Evolutionary conservation across 2,113 vertebrate genomes (phyloP), one percentile per base, ranked within the genome.

Genomic region (Thermophis baileyi): DNA sequence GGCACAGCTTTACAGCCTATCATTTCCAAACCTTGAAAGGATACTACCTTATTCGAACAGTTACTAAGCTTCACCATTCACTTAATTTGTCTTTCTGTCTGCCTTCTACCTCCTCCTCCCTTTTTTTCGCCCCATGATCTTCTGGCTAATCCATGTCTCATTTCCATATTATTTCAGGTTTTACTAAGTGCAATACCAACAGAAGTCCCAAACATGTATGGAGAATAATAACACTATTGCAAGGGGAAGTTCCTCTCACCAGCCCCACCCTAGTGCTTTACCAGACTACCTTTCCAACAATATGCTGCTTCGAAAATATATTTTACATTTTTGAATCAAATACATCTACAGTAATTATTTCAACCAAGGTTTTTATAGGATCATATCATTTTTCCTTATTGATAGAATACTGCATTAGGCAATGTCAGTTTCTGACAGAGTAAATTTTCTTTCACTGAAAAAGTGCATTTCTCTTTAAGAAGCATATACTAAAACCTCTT

Each of bases 111-210:
- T 93, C 93, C 92, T 95, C 89, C 81, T 92, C 95, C 93, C 93
- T 94, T 95, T 94, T 96, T 96, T 96, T 95, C 95, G 93, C 93
- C 94, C 91, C 91, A 1, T 97, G 96, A 95, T 95, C 95, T 94
- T 90, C 95, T 96, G 95, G 92, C 96, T 96, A 92, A 46, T 95
- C 96, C 49, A 40, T 95, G 95, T 89, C 30, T 4, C 20, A 53
- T 53, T 20, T 60, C 90, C 89, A 94, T 95, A 95, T 93, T 94
- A 50, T 93, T 95, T 95, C 89, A 91, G 95, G 94, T 97, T 96
- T 96, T 96, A 95, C 25, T 47, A 74, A 96, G 91, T 27, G 1
- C 95, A 94, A 92, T 94, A 94, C 94, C 96, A 98, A 97, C 95
- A 96, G 95, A 50, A 93, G 92, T 94, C 93, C 94, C 91, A 95